A percentile compares a stretch with the other conserved stretches of the same genome.
phyloP scores from a whole-genome alignment of 2,888 invertebrate species.

The Nephrocerus scutellatus region DNA sequence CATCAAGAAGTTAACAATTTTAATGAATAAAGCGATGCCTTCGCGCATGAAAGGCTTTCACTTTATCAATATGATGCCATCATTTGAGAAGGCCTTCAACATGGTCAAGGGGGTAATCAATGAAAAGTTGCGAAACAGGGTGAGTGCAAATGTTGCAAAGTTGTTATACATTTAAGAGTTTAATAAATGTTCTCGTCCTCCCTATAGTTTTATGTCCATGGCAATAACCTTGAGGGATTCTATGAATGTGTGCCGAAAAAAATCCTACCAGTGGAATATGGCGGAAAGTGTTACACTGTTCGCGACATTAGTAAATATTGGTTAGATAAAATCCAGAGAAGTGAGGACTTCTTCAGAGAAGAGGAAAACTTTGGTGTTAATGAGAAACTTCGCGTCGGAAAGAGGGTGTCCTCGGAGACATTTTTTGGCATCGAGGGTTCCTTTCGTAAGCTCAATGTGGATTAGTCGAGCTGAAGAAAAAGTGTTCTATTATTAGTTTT shows the following conservation, averaged over 20 bases:
- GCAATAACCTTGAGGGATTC: constrained; percentile 50
- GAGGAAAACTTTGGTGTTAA: constrained; percentile 35
- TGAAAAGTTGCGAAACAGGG: constrained; percentile 54
- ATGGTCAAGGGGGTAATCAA: constrained; percentile 53
- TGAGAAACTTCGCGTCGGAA: constrained; percentile 29
- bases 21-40: constrained; percentile 53
- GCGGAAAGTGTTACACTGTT: constrained; percentile 54
- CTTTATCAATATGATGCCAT: constrained; percentile 52
- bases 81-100: constrained; percentile 52
- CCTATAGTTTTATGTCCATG: constrained; percentile 52
- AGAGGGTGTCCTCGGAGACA: constrained; percentile 15
- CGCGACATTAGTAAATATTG: constrained; percentile 29
- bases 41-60: constrained; percentile 53
- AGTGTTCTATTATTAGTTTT: constrained; percentile 1
- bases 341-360: constrained; percentile 35
- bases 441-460: constrained; percentile 35
- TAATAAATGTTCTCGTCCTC: background rate
- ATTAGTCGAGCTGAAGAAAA: constrained; percentile 31
- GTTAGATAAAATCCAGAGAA: too few species aligned
- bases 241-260: constrained; percentile 53
- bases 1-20: constrained; percentile 51
- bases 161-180: constrained; percentile 24
- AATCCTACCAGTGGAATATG: constrained; percentile 58
- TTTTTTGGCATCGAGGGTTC: constrained; percentile 27
- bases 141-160: constrained; percentile 37